Conservation (phyloP, 1,140 invertebrate genomes). For the Drosophila lini region DNA sequence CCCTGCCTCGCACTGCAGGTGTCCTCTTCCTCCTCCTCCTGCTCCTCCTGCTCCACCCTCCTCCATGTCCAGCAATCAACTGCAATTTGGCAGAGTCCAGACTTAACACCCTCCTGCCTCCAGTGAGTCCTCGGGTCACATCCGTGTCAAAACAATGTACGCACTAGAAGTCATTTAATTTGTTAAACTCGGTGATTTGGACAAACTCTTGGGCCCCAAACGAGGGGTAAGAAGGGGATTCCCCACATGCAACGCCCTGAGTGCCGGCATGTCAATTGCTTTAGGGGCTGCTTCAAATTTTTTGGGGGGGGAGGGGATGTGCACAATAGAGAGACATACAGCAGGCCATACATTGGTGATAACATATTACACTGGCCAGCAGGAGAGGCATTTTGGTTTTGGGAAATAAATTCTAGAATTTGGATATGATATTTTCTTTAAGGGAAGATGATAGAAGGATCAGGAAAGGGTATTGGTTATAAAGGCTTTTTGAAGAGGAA, state of each 20-base stretch:
- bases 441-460: no score
- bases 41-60: background rate
- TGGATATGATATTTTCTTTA: background rate
- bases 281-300: constrained; percentile 4
- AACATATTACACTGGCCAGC: constrained; percentile 31
- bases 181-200: constrained; percentile 82
- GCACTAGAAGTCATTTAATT: constrained; percentile 84
- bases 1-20: constrained; percentile 50
- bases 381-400: background rate
- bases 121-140: constrained; percentile 49
- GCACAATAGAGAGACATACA: constrained; percentile 4
- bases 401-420: background rate
- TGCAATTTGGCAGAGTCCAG: constrained; percentile 78
- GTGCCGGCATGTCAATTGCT: constrained; percentile 43
- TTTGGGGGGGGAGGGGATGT: background rate
- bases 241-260: background rate
- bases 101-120: constrained; percentile 29
- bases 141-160: constrained; percentile 83
- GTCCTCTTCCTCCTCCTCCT: constrained; percentile 4
- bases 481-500: no score
- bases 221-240: background rate
- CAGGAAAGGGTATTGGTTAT: background rate
- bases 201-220: constrained; percentile 53
- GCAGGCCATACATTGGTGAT: constrained; percentile 22
- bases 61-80: constrained; percentile 71